phyloP scores from a whole-genome alignment of 2,888 invertebrate species.

The Tridacna gigas region DNA sequence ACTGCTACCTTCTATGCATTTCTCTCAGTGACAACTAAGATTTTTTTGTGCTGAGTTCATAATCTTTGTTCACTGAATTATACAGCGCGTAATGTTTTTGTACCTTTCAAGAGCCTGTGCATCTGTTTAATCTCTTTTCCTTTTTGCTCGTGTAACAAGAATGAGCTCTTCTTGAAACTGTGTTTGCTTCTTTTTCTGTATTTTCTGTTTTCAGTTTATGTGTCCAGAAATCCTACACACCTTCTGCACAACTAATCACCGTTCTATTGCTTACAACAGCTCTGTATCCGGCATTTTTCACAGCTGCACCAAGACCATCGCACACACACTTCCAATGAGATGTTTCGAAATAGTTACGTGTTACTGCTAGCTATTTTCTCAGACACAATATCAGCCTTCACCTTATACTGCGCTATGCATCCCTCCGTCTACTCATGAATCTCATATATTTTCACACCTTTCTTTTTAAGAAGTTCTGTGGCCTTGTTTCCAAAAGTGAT shows the following conservation, averaged over 20 bases:
- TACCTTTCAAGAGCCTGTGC: conserved; percentile 19
- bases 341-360: conserved; percentile 62
- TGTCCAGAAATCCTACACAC: conserved; percentile 48
- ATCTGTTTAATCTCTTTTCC: conserved; percentile 33
- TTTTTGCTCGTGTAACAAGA: conserved; percentile 35
- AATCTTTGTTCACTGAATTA: not conserved
- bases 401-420: conserved; percentile 55
- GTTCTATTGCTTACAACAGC: conserved; percentile 54
- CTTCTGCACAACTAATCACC: conserved; percentile 54
- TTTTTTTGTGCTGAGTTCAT: no score
- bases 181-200: conserved; percentile 21
- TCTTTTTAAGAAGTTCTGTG: conserved; percentile 23
- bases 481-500: conserved; percentile 31
- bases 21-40: no score
- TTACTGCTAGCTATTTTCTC: not conserved
- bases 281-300: conserved; percentile 55
- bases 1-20: no score
- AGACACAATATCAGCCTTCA: conserved; percentile 57
- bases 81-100: conserved; percentile 10
- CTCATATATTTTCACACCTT: conserved; percentile 26
- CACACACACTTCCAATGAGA: conserved; percentile 62
- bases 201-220: conserved; percentile 43
- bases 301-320: conserved; percentile 61
- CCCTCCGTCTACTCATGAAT: conserved; percentile 62
- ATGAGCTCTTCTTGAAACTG: conserved; percentile 40